A percentile compares a stretch with the other conserved stretches of the same genome.
phyloP scores from a whole-genome alignment of 35 echinoderm and acorn worm genomes.

The Amphiura filiformis region DNA sequence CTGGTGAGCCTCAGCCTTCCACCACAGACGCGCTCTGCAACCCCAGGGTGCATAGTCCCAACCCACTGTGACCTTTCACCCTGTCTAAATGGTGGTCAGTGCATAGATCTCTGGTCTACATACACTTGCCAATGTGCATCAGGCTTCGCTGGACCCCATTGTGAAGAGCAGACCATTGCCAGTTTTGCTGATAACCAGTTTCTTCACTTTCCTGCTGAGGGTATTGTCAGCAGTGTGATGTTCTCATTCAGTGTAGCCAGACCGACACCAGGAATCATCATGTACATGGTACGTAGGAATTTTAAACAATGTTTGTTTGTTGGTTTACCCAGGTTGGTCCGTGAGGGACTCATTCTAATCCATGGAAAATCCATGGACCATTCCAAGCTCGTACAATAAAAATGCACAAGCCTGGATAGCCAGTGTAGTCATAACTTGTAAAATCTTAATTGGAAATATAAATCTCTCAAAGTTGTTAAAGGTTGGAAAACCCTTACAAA shows the following conservation, averaged over 20 bases:
- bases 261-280: slow-evolving; percentile 63
- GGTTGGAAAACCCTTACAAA: neutral
- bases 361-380: too few relatives aligned
- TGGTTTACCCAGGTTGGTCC: too few relatives aligned
- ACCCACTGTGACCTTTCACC: slow-evolving; percentile 60
- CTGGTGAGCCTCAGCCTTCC: slow-evolving; percentile 52
- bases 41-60: slow-evolving; percentile 57
- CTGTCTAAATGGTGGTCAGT: slow-evolving; percentile 67
- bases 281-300: slow-evolving; percentile 83
- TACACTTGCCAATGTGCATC: slow-evolving; percentile 71
- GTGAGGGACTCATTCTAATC: too few relatives aligned
- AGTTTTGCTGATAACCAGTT: slow-evolving; percentile 67
- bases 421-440: neutral
- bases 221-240: slow-evolving; percentile 23
- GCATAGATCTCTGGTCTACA: slow-evolving; percentile 70
- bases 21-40: neutral
- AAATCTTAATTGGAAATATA: neutral
- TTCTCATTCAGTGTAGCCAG: slow-evolving; percentile 70
- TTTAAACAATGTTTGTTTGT: neutral
- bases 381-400: too few relatives aligned
- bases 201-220: slow-evolving; percentile 68
- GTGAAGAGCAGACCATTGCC: slow-evolving; percentile 82
- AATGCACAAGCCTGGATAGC: too few relatives aligned
- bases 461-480: neutral
- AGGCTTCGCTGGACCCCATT: slow-evolving; percentile 63